phyloP scores from a whole-genome alignment of 2,797 vertebrate genomes.

The Allobates femoralis region DNA sequence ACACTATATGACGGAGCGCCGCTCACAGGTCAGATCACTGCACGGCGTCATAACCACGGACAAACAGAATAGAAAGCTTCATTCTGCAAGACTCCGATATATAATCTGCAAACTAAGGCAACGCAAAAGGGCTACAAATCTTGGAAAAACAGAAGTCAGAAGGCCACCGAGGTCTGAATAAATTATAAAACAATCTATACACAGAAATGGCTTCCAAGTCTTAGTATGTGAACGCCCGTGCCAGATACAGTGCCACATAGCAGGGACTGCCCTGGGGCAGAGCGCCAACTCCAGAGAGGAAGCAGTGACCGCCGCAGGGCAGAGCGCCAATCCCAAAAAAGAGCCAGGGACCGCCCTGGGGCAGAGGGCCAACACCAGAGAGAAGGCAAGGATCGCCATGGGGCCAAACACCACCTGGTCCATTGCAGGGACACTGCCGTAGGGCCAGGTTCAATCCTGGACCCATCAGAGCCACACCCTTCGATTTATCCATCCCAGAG shows the following conservation, averaged over 20 bases:
- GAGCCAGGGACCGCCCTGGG: no score
- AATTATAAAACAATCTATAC: conserved; percentile 48
- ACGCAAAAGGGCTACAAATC: conserved; percentile 13
- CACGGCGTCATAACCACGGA: background rate
- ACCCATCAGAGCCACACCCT: no score
- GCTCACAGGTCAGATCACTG: background rate
- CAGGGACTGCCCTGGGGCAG: background rate
- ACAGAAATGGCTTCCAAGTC: conserved; percentile 63
- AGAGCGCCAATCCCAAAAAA: no score
- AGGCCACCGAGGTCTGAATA: conserved; percentile 66
- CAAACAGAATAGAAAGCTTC: background rate
- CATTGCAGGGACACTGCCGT: no score
- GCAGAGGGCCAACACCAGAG: no score
- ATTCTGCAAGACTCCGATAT: background rate
- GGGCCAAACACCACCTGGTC: no score
- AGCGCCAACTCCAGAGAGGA: background rate
- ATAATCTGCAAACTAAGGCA: background rate
- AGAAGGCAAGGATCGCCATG: no score
- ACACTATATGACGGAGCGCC: background rate
- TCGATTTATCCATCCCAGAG: no score
- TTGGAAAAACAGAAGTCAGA: conserved; percentile 39
- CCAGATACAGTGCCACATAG: background rate
- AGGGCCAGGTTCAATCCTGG: no score
- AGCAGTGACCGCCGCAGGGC: no score
- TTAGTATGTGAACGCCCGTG: background rate